Evolutionary conservation across 1,140 invertebrate genomes (phyloP).

Genomic region (Trichomalopsis sarcophagae): DNA sequence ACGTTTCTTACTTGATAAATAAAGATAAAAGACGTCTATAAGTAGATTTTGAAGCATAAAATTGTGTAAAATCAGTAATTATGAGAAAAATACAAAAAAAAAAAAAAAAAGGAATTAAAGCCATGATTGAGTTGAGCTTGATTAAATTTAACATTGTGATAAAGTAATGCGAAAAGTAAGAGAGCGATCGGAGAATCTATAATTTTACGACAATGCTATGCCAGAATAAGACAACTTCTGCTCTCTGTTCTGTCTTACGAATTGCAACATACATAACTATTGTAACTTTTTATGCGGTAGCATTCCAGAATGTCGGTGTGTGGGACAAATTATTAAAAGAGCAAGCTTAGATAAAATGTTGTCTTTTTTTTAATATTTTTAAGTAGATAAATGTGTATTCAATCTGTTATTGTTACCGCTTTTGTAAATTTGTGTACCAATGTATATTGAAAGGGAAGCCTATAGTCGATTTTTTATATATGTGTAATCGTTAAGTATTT

Average conservation of each 20-base stretch:
- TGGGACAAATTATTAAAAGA: slow-evolving; percentile 30
- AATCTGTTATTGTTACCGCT: slow-evolving; percentile 30
- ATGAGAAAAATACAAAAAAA: not conserved
- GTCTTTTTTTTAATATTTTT: slow-evolving; percentile 40
- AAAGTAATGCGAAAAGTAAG: slow-evolving; percentile 27
- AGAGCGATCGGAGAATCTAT: not conserved
- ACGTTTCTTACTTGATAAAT: slow-evolving; percentile 40
- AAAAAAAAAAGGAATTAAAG: not conserved
- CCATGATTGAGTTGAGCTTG: slow-evolving; percentile 43
- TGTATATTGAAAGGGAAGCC: slow-evolving; percentile 24
- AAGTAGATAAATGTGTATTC: slow-evolving; percentile 44
- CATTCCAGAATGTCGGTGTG: slow-evolving; percentile 50
- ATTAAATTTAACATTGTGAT: slow-evolving; percentile 47
- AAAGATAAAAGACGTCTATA: slow-evolving; percentile 11
- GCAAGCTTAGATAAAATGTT: slow-evolving; percentile 17
- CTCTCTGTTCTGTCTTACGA: slow-evolving; percentile 29
- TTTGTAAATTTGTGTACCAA: slow-evolving; percentile 35
- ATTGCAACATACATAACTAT: not conserved
- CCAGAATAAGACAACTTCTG: slow-evolving; percentile 8
- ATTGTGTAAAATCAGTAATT: not conserved
- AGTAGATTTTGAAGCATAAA: slow-evolving; percentile 19
- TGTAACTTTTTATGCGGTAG: slow-evolving; percentile 41
- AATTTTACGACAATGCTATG: slow-evolving; percentile 8
- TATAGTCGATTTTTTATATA: slow-evolving; percentile 32
- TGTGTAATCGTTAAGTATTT: slow-evolving; percentile 28